Evolutionary conservation across 2,113 vertebrate species (phyloP).

Genomic region (Rhabdornis inornatus): DNA sequence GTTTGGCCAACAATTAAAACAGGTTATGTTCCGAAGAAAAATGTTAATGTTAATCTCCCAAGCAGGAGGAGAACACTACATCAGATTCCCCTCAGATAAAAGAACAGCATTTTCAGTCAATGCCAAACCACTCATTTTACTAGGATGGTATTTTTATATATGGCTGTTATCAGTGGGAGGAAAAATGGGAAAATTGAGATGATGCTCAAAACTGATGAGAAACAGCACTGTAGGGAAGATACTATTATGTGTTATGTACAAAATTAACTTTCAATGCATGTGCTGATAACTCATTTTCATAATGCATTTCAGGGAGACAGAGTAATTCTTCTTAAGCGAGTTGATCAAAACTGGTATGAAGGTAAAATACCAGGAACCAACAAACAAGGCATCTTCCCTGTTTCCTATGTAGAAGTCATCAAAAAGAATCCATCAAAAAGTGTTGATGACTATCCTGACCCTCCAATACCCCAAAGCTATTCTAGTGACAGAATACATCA

Average conservation of each 20-base stretch:
- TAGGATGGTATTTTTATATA: background rate
- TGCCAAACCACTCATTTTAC: background rate
- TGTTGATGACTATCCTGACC: conserved; percentile 79
- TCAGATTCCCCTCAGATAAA: background rate
- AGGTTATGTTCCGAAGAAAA: background rate
- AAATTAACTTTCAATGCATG: background rate
- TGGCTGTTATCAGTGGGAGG: background rate
- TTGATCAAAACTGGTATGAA: conserved; percentile 99
- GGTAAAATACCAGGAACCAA: conserved; percentile 90
- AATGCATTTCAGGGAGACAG: conserved; percentile 85
- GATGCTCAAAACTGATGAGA: background rate
- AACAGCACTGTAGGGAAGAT: background rate
- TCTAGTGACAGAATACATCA: conserved; percentile 82
- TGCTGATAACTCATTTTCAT: conserved; percentile 25
- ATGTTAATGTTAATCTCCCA: background rate
- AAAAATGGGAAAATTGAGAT: background rate
- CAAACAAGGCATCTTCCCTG: conserved; percentile 97
- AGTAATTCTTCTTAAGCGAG: conserved; percentile 88
- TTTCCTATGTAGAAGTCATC: conserved; percentile 91
- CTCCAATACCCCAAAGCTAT: conserved; percentile 78
- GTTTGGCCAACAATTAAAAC: background rate
- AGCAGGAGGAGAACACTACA: background rate
- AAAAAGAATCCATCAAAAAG: conserved; percentile 85
- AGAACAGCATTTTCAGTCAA: background rate
- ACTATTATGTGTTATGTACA: background rate